A percentile compares a stretch with the other conserved stretches of the same genome.
These are phyloP conservation scores for Carassius gibelio DNA, from an alignment of 2,113 vertebrate species.

Conservation along the genomic window DNA sequence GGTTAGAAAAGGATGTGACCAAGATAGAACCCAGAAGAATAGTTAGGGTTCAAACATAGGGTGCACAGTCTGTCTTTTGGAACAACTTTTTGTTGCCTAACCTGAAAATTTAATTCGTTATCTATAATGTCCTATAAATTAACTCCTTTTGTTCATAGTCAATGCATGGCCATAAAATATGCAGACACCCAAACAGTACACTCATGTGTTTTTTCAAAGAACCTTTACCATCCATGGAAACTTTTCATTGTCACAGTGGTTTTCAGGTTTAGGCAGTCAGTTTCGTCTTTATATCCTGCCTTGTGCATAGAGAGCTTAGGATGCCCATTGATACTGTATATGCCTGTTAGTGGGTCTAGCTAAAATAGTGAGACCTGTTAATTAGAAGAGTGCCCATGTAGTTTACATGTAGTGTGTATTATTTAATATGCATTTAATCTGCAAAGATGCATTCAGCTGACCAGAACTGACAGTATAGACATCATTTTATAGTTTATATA, in stretches of 20 bases:
- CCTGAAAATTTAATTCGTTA: not conserved
- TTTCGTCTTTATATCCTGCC: not conserved
- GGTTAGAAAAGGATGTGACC: not conserved
- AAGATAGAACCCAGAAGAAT: constrained; percentile 15
- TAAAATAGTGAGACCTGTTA: not conserved
- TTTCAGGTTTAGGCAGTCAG: not conserved
- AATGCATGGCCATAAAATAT: not conserved
- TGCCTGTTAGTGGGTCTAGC: not conserved
- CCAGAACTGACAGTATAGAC: not conserved
- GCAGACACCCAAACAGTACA: not conserved
- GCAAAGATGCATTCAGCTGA: not conserved
- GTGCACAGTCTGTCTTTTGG: not conserved
- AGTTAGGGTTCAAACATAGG: not conserved
- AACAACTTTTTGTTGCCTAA: not conserved
- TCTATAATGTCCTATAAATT: not conserved
- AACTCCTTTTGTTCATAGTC: not conserved
- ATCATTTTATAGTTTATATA: too few relatives aligned
- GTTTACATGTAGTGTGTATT: too few relatives aligned
- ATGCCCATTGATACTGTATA: not conserved
- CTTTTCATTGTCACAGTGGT: not conserved
- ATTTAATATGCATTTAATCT: not conserved
- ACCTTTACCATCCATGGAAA: too few relatives aligned
- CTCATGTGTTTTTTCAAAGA: not conserved
- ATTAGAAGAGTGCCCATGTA: not conserved
- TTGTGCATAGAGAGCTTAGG: not conserved